Base-by-base conservation (phyloP, 2,113 vertebrate genomes). In the Indri indri region DNA sequence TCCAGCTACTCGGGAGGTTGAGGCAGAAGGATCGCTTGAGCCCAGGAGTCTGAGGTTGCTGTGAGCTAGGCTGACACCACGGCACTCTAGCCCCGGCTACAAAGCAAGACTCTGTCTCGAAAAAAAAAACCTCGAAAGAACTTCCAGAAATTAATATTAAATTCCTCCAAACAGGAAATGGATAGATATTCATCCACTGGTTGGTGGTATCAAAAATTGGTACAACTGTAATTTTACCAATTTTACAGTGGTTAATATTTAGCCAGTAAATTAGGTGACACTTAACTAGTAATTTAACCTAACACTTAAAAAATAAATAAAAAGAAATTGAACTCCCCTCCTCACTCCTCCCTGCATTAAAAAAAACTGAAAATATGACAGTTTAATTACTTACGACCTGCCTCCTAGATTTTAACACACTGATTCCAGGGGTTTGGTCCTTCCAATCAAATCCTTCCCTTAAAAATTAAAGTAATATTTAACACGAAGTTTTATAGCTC, bases 171-270 rank as follows among this genome's bases (percentile, higher is more conserved):
- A 84, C 3, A 96, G 17, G 32, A 95, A 66, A 96, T 18, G 6
- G 50, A 61, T 12, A 90, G 40, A 42, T 42, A 42, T 3, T 71
- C 10, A 7, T 66, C 30, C 52, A 57, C 40, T 66, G 22, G 22
- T 14, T 76, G 32, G 16, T 34, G 18, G 13, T 20, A 93, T 86
- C 59, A 95, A 90, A 93, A 77, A 54, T 18, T 90, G 34, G 57
- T 74, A 76, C 94, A 89, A 57, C 3, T 34, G 11, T 71, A 42
- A 54, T 80, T n/a, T 23, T 82, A 77, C 5, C 59, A n/a, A 68
- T n/a, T 68, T 68, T 68, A n/a, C 90, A 88, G 42, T 86, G 59
- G 32, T 84, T 96, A 95, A 95, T 40, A 93, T 71, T 87, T 88
- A 95, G 65, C 42, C 7, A 65, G n/a, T 52, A 81, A 81, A 90